Base-by-base conservation (phyloP, 1,140 invertebrate genomes). In the Nomia melanderi region DNA sequence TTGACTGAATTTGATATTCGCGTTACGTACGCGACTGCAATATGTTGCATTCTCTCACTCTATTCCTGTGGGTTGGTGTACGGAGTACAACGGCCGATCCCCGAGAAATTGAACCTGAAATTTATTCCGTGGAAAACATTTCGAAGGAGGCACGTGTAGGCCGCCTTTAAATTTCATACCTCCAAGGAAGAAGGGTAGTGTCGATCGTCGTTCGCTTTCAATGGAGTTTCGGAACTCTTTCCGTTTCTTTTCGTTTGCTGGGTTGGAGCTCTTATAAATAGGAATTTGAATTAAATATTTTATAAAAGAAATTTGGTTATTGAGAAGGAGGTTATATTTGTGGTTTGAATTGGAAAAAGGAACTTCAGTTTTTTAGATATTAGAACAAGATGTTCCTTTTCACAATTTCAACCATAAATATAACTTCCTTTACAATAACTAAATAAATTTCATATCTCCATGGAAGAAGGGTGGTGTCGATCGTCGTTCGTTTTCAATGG, bases 21-120 rank as follows among this genome's bases (percentile, higher is more conserved):
- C n/a, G 33, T 62, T 41, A 39, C 59, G 59, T 25, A 41, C 25
- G 11, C 59, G 9, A 36, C 1, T 4, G 59, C 33, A 36, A 33
- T 62, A 23, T 60, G 59, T 60, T 60, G 33, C 59, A 14, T 39
- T 62, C 33, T 41, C 33, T n/a, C n/a, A n/a, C n/a, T n/a, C n/a
- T n/a, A n/a, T n/a, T n/a, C 25, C 33, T 62, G 31, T 9, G 20
- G 1, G 47, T 9, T 6, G 3, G n/a, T 9, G 54, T 20, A 17
- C 25, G 25, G 6, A 1, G 11, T 25, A 5, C 27, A 6, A 4
- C 9, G 12, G 29, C 17, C 1, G 25, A 8, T 7, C 41, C 12
- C 14, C 14, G 41, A 50, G 47, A 7, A 50, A 50, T 50, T 17
- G 47, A 50, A 50, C 17, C 0, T n/a, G 47, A 50, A 50, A 50